These are phyloP conservation scores for Gonocerus acuteangulatus DNA, from an alignment of 2,888 invertebrate species.

Conservation along the genomic window DNA sequence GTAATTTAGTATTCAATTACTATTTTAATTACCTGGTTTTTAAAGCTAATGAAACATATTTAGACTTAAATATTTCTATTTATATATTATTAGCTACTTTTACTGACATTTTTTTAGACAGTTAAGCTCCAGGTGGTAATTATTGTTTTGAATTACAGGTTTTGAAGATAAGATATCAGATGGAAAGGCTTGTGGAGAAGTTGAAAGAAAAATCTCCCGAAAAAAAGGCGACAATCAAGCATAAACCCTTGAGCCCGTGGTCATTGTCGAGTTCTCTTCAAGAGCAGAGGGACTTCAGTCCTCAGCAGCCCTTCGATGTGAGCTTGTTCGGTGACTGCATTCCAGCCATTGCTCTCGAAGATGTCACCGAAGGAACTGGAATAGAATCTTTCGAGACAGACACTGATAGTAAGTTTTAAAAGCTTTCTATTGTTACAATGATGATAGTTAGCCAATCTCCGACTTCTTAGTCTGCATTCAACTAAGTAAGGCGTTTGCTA, in stretches of 20 bases:
- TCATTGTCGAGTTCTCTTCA: constrained; percentile 12
- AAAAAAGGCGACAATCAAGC: neutral
- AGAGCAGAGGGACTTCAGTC: constrained; percentile 7
- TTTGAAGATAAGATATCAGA: constrained; percentile 42
- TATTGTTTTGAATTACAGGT: too few relatives aligned
- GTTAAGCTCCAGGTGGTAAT: too few relatives aligned
- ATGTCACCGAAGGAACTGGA: constrained; percentile 32
- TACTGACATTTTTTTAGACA: too few relatives aligned
- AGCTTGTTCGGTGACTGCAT: neutral
- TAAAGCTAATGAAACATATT: too few relatives aligned
- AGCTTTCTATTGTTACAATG: too few relatives aligned
- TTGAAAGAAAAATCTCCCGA: constrained; percentile 21
- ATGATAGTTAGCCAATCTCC: too few relatives aligned
- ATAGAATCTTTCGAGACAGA: constrained; percentile 30
- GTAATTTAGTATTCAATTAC: too few relatives aligned
- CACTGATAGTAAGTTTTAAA: neutral
- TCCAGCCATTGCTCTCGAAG: constrained; percentile 25
- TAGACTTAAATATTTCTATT: too few relatives aligned
- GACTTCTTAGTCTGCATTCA: too few relatives aligned
- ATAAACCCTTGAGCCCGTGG: neutral
- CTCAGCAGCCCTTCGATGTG: neutral
- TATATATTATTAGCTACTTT: too few relatives aligned
- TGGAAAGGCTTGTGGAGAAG: constrained; percentile 41
- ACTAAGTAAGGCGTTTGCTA: too few relatives aligned
- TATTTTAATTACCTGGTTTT: too few relatives aligned